These are phyloP conservation scores for Ophion ventricosus DNA, from an alignment of 2,888 invertebrate species.

Conservation along the genomic window DNA sequence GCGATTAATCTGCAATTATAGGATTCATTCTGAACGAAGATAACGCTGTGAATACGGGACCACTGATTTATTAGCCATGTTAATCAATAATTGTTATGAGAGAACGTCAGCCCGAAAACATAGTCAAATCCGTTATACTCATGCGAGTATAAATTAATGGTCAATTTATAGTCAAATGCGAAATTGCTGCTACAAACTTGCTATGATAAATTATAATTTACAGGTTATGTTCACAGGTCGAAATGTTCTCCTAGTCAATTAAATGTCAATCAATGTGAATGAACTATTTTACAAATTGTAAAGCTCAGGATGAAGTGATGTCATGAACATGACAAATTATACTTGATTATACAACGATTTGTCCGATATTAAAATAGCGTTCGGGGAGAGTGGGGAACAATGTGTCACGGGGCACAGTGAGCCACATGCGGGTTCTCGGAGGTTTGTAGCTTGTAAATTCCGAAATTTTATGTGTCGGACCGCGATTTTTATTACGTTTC, in stretches of 20 bases:
- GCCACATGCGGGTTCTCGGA: no score
- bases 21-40: neutral
- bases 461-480: no score
- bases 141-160: neutral
- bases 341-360: no score
- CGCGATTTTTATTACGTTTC: no score
- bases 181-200: neutral
- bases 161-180: neutral
- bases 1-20: no score
- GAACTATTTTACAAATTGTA: neutral
- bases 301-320: no score
- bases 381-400: no score
- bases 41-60: neutral
- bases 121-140: neutral
- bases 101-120: neutral
- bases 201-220: neutral
- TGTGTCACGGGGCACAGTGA: no score
- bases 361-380: no score
- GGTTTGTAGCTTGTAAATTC: no score
- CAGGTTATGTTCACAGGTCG: neutral
- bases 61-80: neutral
- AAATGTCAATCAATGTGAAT: neutral
- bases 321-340: no score
- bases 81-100: neutral
- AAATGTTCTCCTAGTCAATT: neutral